phyloP scores from a whole-genome alignment of 2,797 vertebrate species.

The Gambelia wislizenii region DNA sequence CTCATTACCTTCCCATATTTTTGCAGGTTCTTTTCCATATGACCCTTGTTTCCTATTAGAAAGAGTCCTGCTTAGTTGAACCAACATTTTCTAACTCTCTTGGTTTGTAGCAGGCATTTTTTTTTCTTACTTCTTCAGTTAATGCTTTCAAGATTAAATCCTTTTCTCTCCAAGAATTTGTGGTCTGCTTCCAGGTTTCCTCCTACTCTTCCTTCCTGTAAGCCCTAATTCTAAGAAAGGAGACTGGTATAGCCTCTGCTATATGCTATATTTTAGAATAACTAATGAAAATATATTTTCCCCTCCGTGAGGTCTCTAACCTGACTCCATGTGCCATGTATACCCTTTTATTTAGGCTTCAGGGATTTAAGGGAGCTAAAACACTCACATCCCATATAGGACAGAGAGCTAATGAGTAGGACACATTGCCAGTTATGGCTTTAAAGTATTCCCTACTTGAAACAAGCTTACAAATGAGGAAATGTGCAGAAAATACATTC shows the following conservation, averaged over 20 bases:
- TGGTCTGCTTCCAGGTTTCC: not conserved
- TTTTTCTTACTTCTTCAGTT: not conserved
- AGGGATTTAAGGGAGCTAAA: constrained; percentile 36
- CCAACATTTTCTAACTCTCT: constrained; percentile 19
- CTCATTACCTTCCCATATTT: too few species aligned
- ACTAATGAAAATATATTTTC: constrained; percentile 49
- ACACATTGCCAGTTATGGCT: not conserved
- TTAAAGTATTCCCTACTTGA: not conserved
- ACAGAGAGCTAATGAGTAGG: constrained; percentile 42
- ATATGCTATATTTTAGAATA: constrained; percentile 15
- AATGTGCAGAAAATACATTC: not conserved
- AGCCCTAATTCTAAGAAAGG: constrained; percentile 36
- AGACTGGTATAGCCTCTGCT: not conserved
- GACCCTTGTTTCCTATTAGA: not conserved
- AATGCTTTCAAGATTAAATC: not conserved
- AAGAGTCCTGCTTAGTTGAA: not conserved
- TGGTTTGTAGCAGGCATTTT: constrained; percentile 29
- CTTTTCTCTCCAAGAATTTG: not conserved
- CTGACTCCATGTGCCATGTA: constrained; percentile 20
- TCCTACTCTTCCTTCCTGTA: not conserved
- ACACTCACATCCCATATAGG: not conserved
- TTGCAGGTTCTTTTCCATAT: not conserved
- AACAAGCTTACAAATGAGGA: not conserved
- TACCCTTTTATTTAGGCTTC: not conserved
- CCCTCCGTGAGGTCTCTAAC: constrained; percentile 2